Conservation (phyloP, 2,888 invertebrate genomes). For the Drosophila ezoana region DNA sequence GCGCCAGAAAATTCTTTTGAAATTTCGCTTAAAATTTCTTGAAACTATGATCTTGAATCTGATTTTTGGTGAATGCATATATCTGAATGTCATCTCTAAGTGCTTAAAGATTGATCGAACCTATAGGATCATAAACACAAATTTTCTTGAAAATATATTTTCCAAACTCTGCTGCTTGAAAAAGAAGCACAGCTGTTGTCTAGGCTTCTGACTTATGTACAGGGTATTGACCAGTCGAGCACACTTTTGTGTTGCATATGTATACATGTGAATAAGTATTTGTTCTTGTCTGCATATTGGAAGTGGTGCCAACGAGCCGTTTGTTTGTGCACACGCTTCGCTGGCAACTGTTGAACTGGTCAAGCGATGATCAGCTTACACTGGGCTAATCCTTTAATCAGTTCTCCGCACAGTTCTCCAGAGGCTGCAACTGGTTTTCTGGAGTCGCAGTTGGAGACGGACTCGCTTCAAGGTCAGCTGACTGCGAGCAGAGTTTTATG, state of each 20-base stretch:
- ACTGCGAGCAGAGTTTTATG: conserved; percentile 3
- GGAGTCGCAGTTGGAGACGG: neutral
- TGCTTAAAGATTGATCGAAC: too few relatives aligned
- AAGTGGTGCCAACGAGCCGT: conserved; percentile 37
- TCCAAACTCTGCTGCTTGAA: too few relatives aligned
- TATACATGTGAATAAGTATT: neutral
- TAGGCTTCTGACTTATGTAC: neutral
- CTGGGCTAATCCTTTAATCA: conserved; percentile 76
- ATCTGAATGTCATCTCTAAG: too few relatives aligned
- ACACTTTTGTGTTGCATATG: too few relatives aligned
- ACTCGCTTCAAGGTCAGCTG: conserved; percentile 66
- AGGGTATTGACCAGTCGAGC: neutral
- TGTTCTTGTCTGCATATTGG: conserved; percentile 2
- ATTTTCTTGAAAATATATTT: neutral
- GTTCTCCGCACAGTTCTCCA: conserved; percentile 20
- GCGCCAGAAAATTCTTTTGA: too few relatives aligned
- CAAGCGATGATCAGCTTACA: conserved; percentile 45
- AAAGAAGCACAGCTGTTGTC: neutral
- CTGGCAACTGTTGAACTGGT: conserved; percentile 37
- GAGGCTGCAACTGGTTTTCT: conserved; percentile 51
- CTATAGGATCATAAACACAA: too few relatives aligned
- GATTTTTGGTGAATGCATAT: too few relatives aligned
- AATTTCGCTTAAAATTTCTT: too few relatives aligned
- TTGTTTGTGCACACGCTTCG: conserved; percentile 68
- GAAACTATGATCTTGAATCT: too few relatives aligned